A percentile compares a stretch with the other conserved stretches of the same genome.
Conservation (phyloP, 2,888 invertebrate genomes). For the Liposcelis brunnea region DNA sequence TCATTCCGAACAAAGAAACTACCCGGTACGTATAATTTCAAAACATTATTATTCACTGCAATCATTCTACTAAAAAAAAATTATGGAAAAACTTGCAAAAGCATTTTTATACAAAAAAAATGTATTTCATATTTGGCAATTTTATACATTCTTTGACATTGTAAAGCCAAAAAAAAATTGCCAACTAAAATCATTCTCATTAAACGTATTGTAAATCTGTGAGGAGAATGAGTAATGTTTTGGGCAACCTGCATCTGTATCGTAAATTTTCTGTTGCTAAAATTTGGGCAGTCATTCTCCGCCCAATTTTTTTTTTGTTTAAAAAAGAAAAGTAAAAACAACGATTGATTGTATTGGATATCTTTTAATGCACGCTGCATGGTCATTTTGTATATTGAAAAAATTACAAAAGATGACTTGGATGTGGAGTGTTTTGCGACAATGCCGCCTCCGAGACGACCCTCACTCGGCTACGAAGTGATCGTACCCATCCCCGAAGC, state of each 20-base stretch:
- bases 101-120: too few species aligned
- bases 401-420: conserved; percentile 26
- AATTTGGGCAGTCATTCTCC: too few species aligned
- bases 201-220: conserved; percentile 7
- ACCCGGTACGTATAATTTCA: conserved; percentile 52
- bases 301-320: too few species aligned
- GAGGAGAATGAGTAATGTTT: conserved; percentile 2
- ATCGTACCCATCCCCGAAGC: too few species aligned
- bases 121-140: too few species aligned
- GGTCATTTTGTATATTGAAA: conserved; percentile 4
- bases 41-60: too few species aligned
- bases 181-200: not conserved
- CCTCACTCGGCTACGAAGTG: too few species aligned
- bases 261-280: too few species aligned
- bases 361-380: conserved; percentile 15
- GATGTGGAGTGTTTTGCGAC: conserved; percentile 25
- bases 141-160: too few species aligned
- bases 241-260: too few species aligned
- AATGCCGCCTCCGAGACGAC: too few species aligned
- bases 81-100: not conserved
- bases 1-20: conserved; percentile 94
- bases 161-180: too few species aligned
- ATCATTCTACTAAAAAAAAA: conserved; percentile 6
- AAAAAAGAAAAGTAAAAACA: not conserved
- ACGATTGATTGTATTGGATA: conserved; percentile 4